Percentiles rank a stretch among this genome's conserved stretches.
Evolutionary conservation across 2,888 invertebrate genomes (phyloP).

Genomic region (Ceriagrion tenellum): DNA sequence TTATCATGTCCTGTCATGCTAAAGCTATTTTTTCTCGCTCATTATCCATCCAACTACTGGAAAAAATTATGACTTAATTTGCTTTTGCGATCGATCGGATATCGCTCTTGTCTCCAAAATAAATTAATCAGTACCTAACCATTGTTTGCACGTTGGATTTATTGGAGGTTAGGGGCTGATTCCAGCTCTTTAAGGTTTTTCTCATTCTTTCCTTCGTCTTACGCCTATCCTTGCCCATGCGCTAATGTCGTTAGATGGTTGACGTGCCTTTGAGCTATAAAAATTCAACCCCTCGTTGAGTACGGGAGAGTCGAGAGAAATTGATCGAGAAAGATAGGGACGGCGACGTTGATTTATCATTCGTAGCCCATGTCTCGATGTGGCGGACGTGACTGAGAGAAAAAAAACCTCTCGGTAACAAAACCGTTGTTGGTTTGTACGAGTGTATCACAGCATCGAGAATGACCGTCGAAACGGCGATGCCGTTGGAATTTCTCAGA

Average conservation of each 20-base stretch:
- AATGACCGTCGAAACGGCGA: not conserved
- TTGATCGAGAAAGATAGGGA: conserved; percentile 1
- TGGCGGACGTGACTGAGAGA: conserved; percentile 8
- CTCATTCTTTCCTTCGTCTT: not conserved
- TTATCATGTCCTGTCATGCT: no score
- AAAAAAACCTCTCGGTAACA: not conserved
- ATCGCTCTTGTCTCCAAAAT: no score
- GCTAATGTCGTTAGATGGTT: not conserved
- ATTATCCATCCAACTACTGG: no score
- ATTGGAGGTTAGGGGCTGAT: not conserved
- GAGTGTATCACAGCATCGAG: not conserved
- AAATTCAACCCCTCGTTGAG: not conserved
- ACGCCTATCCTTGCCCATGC: not conserved
- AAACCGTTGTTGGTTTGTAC: not conserved
- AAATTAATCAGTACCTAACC: no score
- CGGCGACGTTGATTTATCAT: not conserved
- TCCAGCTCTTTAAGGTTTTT: not conserved
- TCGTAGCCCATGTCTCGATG: not conserved
- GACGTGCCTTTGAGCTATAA: conserved; percentile 9
- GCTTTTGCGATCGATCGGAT: no score
- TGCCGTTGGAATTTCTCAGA: no score
- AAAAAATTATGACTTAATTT: no score
- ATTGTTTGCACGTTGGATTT: no score
- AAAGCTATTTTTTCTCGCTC: no score
- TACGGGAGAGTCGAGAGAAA: not conserved